Conservation (phyloP, 2,888 invertebrate genomes). For the Ypsolopha sequella region DNA sequence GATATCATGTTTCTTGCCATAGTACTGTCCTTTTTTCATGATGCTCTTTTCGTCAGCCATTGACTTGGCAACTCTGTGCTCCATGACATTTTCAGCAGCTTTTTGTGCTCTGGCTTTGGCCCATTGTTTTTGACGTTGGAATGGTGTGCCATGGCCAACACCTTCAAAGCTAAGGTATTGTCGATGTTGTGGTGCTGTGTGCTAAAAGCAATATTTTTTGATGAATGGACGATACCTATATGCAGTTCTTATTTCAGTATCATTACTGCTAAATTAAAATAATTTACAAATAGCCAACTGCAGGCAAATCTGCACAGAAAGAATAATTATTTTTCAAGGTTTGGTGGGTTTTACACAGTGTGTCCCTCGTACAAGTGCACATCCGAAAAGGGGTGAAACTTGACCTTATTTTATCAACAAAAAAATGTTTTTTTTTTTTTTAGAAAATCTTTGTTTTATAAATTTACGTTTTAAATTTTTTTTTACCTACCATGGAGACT, state of each 20-base stretch:
- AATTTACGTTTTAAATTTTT: too few relatives aligned
- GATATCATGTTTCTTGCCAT: conserved; percentile 75
- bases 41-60: conserved; percentile 73
- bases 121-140: conserved; percentile 83
- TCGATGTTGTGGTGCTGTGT: conserved; percentile 90
- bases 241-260: not conserved
- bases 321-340: too few relatives aligned
- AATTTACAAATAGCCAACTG: too few relatives aligned
- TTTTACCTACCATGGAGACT: too few relatives aligned
- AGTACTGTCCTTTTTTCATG: conserved; percentile 72
- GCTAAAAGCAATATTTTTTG: conserved; percentile 47
- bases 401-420: too few relatives aligned
- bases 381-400: too few relatives aligned
- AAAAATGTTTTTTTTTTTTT: too few relatives aligned
- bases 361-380: too few relatives aligned
- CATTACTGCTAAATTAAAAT: not conserved
- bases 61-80: conserved; percentile 74
- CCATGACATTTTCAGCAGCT: conserved; percentile 75
- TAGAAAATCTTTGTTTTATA: too few relatives aligned
- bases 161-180: conserved; percentile 87
- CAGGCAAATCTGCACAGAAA: too few relatives aligned
- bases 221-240: not conserved
- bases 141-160: conserved; percentile 82
- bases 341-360: too few relatives aligned
- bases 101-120: conserved; percentile 74